phyloP scores from a whole-genome alignment of 1,140 invertebrate species.

The Scaptomyza montana region DNA sequence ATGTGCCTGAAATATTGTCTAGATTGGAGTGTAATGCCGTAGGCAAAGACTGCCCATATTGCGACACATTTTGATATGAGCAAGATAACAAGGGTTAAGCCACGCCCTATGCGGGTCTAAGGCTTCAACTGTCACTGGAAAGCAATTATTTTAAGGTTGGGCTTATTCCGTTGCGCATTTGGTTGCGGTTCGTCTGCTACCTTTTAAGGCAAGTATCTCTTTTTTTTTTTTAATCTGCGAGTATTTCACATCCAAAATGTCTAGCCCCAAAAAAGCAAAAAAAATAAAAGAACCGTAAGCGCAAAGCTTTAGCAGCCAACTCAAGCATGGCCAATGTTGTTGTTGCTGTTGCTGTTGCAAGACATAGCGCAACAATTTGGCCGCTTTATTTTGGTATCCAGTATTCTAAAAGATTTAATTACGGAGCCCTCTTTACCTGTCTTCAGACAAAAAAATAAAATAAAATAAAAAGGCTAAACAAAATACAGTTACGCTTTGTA shows the following conservation, averaged over 20 bases:
- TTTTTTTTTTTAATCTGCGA: too few species aligned
- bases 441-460: conserved; percentile 12
- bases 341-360: conserved; percentile 44
- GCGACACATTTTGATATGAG: conserved; percentile 52
- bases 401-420: conserved; percentile 77
- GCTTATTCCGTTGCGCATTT: conserved; percentile 32
- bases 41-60: conserved; percentile 35
- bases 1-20: conserved; percentile 20
- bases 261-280: conserved; percentile 5
- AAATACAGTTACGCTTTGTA: conserved; percentile 75
- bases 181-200: conserved; percentile 61
- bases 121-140: conserved; percentile 51
- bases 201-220: conserved; percentile 54
- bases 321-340: conserved; percentile 61
- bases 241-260: conserved; percentile 49
- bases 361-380: conserved; percentile 42
- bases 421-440: conserved; percentile 47
- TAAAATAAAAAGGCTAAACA: neutral
- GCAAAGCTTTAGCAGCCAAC: conserved; percentile 41
- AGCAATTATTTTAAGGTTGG: conserved; percentile 67
- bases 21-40: neutral
- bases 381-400: conserved; percentile 38
- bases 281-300: conserved; percentile 58
- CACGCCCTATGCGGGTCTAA: conserved; percentile 43
- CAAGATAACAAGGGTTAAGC: conserved; percentile 22